Conservation (phyloP, 2,113 vertebrate species). For the Callipepla squamata region DNA sequence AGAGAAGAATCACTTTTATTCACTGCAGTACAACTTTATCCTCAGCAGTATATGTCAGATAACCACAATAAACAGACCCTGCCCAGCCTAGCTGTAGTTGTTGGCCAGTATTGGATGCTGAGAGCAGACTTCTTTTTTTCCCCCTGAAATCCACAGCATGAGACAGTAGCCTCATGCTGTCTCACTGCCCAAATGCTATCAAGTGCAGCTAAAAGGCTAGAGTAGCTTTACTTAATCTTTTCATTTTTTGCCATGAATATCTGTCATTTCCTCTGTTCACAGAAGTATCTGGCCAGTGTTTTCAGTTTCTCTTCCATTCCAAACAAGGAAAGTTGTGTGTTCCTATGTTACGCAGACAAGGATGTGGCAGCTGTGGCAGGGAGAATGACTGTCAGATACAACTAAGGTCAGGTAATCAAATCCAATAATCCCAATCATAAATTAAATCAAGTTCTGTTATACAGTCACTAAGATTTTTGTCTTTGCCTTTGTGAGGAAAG, state of each 20-base stretch:
- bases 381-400: not conserved
- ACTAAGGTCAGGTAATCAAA: not conserved
- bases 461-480: not conserved
- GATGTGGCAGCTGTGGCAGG: not conserved
- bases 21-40: not conserved
- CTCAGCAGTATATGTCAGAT: not conserved
- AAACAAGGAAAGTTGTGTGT: not conserved
- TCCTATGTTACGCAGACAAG: not conserved
- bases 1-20: not conserved
- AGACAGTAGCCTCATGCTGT: too few species aligned
- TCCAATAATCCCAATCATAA: not conserved
- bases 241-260: not conserved
- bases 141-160: accelerated
- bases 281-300: not conserved
- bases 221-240: not conserved
- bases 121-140: not conserved
- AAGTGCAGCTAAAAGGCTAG: not conserved
- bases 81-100: not conserved
- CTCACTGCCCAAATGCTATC: not conserved
- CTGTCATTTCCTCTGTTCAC: not conserved
- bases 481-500: not conserved
- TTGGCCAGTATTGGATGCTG: not conserved
- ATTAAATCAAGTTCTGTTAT: not conserved
- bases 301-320: not conserved
- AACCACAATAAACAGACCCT: not conserved